Evolutionary conservation across 1,140 invertebrate genomes (phyloP).

Genomic region (Druon quercuslanigerum): DNA sequence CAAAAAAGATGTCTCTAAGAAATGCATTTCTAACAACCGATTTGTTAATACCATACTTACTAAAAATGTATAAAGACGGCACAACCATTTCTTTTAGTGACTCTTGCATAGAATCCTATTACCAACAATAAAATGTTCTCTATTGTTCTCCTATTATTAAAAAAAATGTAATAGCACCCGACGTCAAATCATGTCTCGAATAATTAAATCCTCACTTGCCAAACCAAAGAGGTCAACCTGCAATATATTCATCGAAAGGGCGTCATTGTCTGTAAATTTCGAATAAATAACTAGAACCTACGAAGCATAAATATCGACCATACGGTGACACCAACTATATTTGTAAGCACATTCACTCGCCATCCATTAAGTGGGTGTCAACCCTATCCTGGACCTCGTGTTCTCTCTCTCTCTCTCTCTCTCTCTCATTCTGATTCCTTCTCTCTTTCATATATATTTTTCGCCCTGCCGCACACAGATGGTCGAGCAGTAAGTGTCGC

Average conservation of each 20-base stretch:
- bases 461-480: conserved; percentile 59
- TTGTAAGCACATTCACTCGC: conserved; percentile 41
- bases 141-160: neutral
- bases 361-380: conserved; percentile 47
- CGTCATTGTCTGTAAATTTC: conserved; percentile 11
- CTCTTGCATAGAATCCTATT: no score
- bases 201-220: neutral
- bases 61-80: no score
- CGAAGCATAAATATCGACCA: conserved; percentile 31
- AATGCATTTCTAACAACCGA: no score
- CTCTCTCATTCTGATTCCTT: conserved; percentile 9
- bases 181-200: neutral
- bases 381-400: conserved; percentile 37
- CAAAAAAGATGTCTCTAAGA: no score
- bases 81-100: no score
- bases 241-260: neutral
- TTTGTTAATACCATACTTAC: no score
- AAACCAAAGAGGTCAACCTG: neutral
- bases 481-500: conserved; percentile 66
- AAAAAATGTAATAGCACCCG: neutral
- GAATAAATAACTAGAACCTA: conserved; percentile 26
- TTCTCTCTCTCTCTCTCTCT: conserved; percentile 25
- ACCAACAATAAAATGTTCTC: neutral
- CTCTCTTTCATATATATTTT: conserved; percentile 2
- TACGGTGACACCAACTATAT: conserved; percentile 39